phyloP scores from a whole-genome alignment of 2,113 vertebrate genomes.

The Poeciliopsis turrubarensis region DNA sequence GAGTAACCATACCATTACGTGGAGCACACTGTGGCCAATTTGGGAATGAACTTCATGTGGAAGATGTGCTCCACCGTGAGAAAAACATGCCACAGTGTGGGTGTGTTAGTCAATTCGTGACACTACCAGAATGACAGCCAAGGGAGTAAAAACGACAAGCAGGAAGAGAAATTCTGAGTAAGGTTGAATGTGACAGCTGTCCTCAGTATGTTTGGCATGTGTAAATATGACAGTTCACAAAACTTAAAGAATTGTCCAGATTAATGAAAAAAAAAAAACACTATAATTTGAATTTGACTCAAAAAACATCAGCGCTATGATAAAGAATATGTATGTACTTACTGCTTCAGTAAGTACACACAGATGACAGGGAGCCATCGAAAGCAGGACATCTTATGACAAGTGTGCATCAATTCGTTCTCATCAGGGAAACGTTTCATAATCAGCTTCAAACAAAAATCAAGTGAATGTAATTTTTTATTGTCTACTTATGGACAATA shows the following conservation, averaged over 20 bases:
- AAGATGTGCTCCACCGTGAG: neutral
- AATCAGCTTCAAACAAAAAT: neutral
- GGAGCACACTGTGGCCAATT: neutral
- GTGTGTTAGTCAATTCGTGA: neutral
- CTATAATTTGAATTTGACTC: too few relatives aligned
- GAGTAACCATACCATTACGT: conserved; percentile 16
- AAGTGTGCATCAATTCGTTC: neutral
- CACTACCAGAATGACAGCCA: conserved; percentile 3
- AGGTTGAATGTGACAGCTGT: conserved; percentile 35
- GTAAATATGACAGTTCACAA: neutral
- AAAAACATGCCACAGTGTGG: conserved; percentile 21
- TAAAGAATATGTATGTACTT: too few relatives aligned
- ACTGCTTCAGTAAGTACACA: too few relatives aligned
- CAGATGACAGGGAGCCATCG: too few relatives aligned
- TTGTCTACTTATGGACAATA: too few relatives aligned
- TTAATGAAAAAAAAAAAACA: too few relatives aligned
- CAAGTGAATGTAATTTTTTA: neutral
- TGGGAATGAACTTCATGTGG: neutral
- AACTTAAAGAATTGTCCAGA: neutral
- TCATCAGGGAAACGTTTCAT: neutral
- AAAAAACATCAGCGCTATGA: too few relatives aligned
- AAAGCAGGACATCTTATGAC: too few relatives aligned
- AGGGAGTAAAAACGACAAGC: conserved; percentile 12
- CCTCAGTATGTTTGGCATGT: neutral
- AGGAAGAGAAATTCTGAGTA: conserved; percentile 15